Evolutionary conservation across 1,140 invertebrate genomes (phyloP).

Genomic region (Sitobion miscanthi): DNA sequence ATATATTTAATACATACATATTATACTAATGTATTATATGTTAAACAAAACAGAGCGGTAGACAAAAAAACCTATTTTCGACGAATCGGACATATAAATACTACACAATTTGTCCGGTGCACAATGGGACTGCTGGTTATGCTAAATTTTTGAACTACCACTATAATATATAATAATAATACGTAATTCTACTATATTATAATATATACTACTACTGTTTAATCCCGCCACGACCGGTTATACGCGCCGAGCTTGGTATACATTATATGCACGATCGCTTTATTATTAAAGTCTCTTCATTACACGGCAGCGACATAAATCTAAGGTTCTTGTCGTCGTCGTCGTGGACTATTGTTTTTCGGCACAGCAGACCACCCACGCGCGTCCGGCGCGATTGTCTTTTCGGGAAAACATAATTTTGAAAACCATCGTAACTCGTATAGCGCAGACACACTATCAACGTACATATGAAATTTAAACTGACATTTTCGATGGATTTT

Average conservation of each 20-base stretch:
- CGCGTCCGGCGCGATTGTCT: constrained; percentile 40
- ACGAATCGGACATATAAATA: constrained; percentile 7
- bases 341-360: constrained; percentile 56
- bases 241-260: background rate
- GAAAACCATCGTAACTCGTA: background rate
- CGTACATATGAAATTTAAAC: background rate
- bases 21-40: background rate
- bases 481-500: background rate
- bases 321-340: constrained; percentile 24
- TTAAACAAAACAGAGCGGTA: background rate
- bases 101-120: constrained; percentile 18
- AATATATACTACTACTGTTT: constrained; percentile 22
- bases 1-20: constrained; percentile 1
- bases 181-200: background rate
- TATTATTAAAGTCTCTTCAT: constrained; percentile 56
- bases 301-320: constrained; percentile 32
- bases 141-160: constrained; percentile 22
- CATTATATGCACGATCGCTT: constrained; percentile 38
- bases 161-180: background rate
- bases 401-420: constrained; percentile 12
- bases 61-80: constrained; percentile 18
- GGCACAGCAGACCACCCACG: constrained; percentile 43
- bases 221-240: constrained; percentile 29
- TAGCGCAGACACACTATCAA: background rate
- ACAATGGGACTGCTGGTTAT: constrained; percentile 36